Evolutionary conservation across 2,797 vertebrate species (phyloP).

Genomic region (Melanotaenia pygmaea): DNA sequence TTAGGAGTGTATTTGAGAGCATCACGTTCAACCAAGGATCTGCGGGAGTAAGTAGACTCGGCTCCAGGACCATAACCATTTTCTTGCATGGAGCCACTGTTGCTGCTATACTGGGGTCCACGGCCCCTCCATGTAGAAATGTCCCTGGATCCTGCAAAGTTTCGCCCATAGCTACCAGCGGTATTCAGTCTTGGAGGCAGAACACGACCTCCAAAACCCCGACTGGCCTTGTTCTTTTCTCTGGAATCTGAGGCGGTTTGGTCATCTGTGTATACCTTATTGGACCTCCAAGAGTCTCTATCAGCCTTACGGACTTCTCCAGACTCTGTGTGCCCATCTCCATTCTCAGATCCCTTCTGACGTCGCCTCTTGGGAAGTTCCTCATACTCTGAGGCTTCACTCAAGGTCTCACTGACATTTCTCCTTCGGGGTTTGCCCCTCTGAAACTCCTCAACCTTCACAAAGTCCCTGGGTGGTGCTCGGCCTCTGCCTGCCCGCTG

Average conservation of each 20-base stretch:
- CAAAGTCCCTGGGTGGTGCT: constrained; percentile 85
- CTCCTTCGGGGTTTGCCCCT: constrained; percentile 90
- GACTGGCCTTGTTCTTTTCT: constrained; percentile 82
- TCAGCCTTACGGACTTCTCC: constrained; percentile 86
- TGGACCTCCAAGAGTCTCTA: constrained; percentile 94
- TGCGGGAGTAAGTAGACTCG: constrained; percentile 81
- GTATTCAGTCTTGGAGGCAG: constrained; percentile 93
- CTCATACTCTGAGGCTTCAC: constrained; percentile 95
- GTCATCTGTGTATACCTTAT: constrained; percentile 91
- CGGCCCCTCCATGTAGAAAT: constrained; percentile 89
- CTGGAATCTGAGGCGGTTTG: constrained; percentile 81
- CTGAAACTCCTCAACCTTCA: constrained; percentile 89
- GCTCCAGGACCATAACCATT: constrained; percentile 82
- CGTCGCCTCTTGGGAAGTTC: constrained; percentile 96
- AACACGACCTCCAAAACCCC: constrained; percentile 88
- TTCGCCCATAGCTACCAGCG: constrained; percentile 82
- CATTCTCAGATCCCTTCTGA: constrained; percentile 89
- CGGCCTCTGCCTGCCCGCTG: constrained; percentile 85
- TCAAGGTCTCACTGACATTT: constrained; percentile 95
- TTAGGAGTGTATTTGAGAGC: constrained; percentile 85
- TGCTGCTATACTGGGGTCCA: constrained; percentile 75
- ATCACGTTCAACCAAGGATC: constrained; percentile 86
- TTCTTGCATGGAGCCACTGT: constrained; percentile 84
- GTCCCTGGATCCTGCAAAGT: constrained; percentile 86
- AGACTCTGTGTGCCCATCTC: constrained; percentile 83